These are phyloP conservation scores for Danio aesculapii DNA, from an alignment of 2,797 vertebrate genomes.

Conservation along the genomic window DNA sequence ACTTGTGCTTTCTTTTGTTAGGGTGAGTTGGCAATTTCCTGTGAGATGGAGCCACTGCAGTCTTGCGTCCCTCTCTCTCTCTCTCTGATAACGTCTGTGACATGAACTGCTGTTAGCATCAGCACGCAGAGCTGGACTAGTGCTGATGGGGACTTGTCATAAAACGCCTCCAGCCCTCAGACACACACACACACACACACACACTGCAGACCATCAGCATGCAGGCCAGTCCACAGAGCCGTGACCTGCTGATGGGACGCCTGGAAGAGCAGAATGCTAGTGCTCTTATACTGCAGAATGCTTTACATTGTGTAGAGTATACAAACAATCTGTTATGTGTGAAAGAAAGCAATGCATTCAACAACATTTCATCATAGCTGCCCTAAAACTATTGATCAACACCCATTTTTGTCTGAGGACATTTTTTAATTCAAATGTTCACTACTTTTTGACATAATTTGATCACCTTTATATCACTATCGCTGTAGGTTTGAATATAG, in stretches of 20 bases:
- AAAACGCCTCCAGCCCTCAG: conserved; percentile 72
- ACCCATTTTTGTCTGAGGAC: no score
- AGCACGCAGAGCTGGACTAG: conserved; percentile 77
- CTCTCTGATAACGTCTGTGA: conserved; percentile 94
- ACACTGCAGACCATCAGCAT: conserved; percentile 72
- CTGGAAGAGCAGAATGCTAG: not conserved
- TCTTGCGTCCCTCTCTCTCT: conserved; percentile 84
- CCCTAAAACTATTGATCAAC: no score
- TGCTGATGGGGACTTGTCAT: conserved; percentile 78
- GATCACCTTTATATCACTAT: no score
- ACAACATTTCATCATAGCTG: not conserved
- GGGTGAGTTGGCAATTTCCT: conserved; percentile 98
- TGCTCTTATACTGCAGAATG: not conserved
- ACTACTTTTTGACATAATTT: no score
- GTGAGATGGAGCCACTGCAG: conserved; percentile 91
- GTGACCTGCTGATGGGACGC: not conserved
- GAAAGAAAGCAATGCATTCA: not conserved
- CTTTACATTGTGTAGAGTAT: not conserved
- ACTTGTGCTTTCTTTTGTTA: conserved; percentile 98
- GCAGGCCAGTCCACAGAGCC: no score
- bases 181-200: conserved; percentile 20
- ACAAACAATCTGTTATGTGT: not conserved
- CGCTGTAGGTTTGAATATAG: no score
- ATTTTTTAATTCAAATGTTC: no score
- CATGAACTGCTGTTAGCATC: conserved; percentile 92